Conservation (phyloP, 2,113 vertebrate genomes). For the Ursus arctos region DNA sequence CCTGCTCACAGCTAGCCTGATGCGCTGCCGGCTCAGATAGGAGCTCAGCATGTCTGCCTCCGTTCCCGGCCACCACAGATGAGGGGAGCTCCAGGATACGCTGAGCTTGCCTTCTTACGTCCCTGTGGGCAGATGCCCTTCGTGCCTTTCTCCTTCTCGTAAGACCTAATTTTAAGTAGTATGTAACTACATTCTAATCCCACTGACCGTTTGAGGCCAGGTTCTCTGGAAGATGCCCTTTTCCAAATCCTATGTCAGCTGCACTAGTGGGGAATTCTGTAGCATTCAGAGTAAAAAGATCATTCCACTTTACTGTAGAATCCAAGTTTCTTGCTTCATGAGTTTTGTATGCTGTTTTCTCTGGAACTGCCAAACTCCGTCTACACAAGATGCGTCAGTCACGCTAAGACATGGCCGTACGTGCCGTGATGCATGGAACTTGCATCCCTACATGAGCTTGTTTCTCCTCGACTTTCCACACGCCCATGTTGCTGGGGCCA, state of each 20-base stretch:
- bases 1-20: not conserved
- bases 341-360: not conserved
- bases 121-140: not conserved
- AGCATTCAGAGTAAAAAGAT: not conserved
- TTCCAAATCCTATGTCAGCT: not conserved
- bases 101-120: not conserved
- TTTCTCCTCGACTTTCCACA: not conserved
- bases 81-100: not conserved
- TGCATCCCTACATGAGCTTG: not conserved
- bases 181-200: not conserved
- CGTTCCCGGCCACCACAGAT: not conserved
- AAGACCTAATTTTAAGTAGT: not conserved
- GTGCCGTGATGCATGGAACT: not conserved
- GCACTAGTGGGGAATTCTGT: not conserved
- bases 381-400: not conserved
- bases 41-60: not conserved
- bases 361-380: not conserved
- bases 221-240: not conserved
- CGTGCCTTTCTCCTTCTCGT: not conserved
- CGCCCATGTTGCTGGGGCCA: not conserved
- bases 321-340: not conserved
- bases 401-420: not conserved
- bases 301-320: not conserved
- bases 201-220: not conserved
- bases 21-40: not conserved